These are phyloP conservation scores for Lamellibrachia luymesi DNA, from an alignment of 1,140 invertebrate genomes.

Conservation along the genomic window DNA sequence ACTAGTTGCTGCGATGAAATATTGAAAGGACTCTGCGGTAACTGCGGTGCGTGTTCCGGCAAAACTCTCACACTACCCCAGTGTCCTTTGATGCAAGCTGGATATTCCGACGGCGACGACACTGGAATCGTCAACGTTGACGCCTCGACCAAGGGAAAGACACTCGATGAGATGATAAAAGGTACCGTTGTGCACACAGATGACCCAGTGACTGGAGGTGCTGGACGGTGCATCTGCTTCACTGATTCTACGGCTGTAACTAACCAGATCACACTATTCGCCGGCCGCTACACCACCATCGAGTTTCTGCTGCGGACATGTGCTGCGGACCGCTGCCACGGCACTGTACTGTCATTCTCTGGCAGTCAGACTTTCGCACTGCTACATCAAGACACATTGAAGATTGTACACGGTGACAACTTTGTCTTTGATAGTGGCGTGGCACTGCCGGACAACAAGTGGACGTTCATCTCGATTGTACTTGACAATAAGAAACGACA, in stretches of 20 bases:
- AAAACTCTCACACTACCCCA: not conserved
- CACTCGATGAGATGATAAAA: not conserved
- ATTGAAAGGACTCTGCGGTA: not conserved
- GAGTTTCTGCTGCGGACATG: not conserved
- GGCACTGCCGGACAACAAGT: not conserved
- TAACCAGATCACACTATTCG: conserved; percentile 3
- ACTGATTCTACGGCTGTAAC: conserved; percentile 6
- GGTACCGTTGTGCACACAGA: not conserved
- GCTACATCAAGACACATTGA: not conserved
- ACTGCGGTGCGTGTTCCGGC: not conserved
- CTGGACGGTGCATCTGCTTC: conserved; percentile 7
- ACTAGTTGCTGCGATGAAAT: not conserved
- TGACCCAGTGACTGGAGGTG: not conserved
- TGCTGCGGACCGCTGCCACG: not conserved
- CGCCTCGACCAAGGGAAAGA: not conserved
- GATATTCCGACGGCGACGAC: not conserved
- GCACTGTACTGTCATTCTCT: not conserved
- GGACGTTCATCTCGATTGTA: not conserved
- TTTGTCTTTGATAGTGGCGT: not conserved
- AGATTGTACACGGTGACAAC: not conserved
- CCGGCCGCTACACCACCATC: not conserved
- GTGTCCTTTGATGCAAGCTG: not conserved
- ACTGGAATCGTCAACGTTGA: not conserved
- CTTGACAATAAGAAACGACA: not conserved
- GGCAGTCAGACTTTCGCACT: too few species aligned